Percentiles rank a stretch among this genome's conserved stretches.
These are phyloP conservation scores for Pseudorhombus dupliciocellatus DNA, from an alignment of 2,113 vertebrate species.

Conservation along the genomic window DNA sequence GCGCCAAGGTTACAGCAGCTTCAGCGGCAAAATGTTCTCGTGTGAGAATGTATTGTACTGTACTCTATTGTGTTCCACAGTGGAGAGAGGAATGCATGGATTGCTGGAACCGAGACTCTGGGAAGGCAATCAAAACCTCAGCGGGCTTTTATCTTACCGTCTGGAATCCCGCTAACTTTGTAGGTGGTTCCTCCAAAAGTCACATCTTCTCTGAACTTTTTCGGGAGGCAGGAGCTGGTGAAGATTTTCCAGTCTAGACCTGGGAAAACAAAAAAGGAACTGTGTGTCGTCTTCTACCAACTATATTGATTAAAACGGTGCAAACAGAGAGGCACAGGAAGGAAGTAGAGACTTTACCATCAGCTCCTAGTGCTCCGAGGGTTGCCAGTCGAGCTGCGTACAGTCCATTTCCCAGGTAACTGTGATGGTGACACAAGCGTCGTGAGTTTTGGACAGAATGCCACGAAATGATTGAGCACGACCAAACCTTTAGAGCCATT, in stretches of 20 bases:
- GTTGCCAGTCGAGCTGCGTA: slow-evolving; percentile 90
- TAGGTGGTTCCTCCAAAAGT: slow-evolving; percentile 92
- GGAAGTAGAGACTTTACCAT: slow-evolving; percentile 80
- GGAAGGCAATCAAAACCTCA: slow-evolving; percentile 65
- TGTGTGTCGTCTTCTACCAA: not conserved
- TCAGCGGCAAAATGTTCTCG: slow-evolving; percentile 56
- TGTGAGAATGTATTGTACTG: slow-evolving; percentile 60
- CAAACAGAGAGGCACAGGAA: not conserved
- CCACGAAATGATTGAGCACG: not conserved
- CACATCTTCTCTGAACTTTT: slow-evolving; percentile 90
- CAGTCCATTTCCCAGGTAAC: slow-evolving; percentile 96
- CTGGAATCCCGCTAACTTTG: slow-evolving; percentile 90
- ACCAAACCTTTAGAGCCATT: not conserved
- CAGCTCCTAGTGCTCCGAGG: slow-evolving; percentile 88
- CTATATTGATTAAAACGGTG: not conserved
- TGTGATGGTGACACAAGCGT: slow-evolving; percentile 65
- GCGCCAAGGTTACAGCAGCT: slow-evolving; percentile 60
- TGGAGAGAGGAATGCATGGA: slow-evolving; percentile 55
- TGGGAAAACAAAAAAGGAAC: slow-evolving; percentile 50
- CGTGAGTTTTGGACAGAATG: slow-evolving; percentile 5
- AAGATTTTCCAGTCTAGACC: slow-evolving; percentile 83
- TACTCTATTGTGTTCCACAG: slow-evolving; percentile 54
- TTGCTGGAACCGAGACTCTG: slow-evolving; percentile 38
- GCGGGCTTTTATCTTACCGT: slow-evolving; percentile 83
- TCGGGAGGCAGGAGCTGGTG: slow-evolving; percentile 93